A percentile compares a stretch with the other conserved stretches of the same genome.
phyloP scores from a whole-genome alignment of 2,888 invertebrate species.

The Cephalotes varians region DNA sequence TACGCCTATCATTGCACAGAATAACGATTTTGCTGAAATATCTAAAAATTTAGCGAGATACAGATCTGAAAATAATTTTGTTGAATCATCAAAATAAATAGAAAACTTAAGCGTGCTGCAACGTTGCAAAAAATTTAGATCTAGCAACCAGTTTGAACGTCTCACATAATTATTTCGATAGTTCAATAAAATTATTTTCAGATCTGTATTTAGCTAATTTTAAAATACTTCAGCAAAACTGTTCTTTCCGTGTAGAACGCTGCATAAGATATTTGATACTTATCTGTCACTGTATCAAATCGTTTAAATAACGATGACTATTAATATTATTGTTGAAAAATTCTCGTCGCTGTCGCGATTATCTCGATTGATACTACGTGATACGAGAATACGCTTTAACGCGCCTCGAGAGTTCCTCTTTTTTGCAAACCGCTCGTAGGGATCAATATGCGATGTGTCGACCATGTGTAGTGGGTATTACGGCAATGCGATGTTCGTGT shows the following conservation, averaged over 20 bases:
- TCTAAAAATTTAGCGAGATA: too few species aligned
- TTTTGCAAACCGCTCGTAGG: slow-evolving; percentile 12
- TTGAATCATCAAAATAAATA: too few species aligned
- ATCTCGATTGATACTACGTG: slow-evolving; percentile 17
- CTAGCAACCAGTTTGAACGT: too few species aligned
- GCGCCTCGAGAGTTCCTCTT: background rate
- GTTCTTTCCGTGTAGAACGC: too few species aligned
- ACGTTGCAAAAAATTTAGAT: too few species aligned
- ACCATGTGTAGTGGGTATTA: slow-evolving; percentile 33
- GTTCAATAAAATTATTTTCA: too few species aligned
- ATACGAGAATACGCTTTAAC: slow-evolving; percentile 28
- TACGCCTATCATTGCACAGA: background rate
- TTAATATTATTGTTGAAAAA: slow-evolving; percentile 21
- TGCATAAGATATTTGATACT: background rate
- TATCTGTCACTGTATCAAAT: slow-evolving; percentile 4
- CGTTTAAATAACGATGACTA: slow-evolving; percentile 15
- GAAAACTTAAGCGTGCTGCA: too few species aligned
- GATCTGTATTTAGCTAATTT: too few species aligned
- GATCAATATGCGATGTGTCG: slow-evolving; percentile 38
- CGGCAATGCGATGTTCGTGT: slow-evolving; percentile 45
- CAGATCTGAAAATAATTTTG: too few species aligned
- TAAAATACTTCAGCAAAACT: too few species aligned
- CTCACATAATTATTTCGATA: too few species aligned
- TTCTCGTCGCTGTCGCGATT: slow-evolving; percentile 4
- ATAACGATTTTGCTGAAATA: too few species aligned